Evolutionary conservation across 2,113 vertebrate genomes (phyloP), one percentile per base, ranked within the genome.

Genomic region (Sprattus sprattus): DNA sequence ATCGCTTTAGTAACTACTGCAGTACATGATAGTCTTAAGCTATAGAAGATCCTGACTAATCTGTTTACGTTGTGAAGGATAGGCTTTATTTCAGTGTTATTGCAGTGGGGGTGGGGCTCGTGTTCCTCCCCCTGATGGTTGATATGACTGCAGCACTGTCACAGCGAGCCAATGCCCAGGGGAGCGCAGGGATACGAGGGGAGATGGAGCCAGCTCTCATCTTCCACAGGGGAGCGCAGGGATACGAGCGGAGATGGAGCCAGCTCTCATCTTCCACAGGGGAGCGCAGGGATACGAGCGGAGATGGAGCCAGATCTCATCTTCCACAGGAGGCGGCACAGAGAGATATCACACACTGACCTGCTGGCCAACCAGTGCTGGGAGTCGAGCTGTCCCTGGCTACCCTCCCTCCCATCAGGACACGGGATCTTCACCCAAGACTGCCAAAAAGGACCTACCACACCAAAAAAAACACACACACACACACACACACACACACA

Each of bases 261-360:
- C 39, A n/a, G 50, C 80, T 45, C 1, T 0, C 0, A 84, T 67
- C 47, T 80, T 45, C 50, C 81, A 57, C 83, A n/a, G n/a, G n/a
- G n/a, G n/a, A 52, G 50, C 71, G 84, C 71, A 64, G 87, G 81
- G 78, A 87, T 85, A 47, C 2, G 39, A 75, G 82, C 22, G 20
- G 67, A 75, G 67, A 75, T 39, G 11, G 28, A 39, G 67, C 49
- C 39, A n/a, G 50, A 82, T 45, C 1, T 0, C 0, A 84, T 67
- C 47, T 80, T 45, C 50, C 81, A 57, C 83, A 39, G 39, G 39
- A 39, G 39, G 32, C 47, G 11, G 47, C 47, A 49, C 47, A 10
- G 10, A 11, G 47, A 7, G 15, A 7, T 13, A 7, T 1, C 60
- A 67, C 7, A 67, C 64, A 71, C n/a, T 4, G 18, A 64, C 57